phyloP scores from a whole-genome alignment of 2,113 vertebrate species.

The Osmerus mordax region DNA sequence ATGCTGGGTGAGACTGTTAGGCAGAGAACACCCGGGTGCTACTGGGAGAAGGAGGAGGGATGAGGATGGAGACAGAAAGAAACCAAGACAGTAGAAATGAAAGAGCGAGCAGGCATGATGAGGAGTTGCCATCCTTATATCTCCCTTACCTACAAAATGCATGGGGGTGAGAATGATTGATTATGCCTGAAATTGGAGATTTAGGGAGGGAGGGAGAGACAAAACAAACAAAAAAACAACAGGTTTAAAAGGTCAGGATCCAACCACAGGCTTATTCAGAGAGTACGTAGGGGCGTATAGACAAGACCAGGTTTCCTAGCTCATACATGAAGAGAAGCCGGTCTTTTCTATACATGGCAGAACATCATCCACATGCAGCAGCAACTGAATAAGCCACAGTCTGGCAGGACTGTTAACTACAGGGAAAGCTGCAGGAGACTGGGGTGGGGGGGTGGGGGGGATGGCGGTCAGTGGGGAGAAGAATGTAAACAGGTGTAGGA shows the following conservation, averaged over 20 bases:
- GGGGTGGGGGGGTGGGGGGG: too few relatives aligned
- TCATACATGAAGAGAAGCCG: slow-evolving; percentile 27
- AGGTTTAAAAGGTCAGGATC: slow-evolving; percentile 65
- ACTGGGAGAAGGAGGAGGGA: too few relatives aligned
- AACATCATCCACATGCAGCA: too few relatives aligned
- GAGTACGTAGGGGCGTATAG: slow-evolving; percentile 14
- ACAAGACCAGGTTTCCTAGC: background rate
- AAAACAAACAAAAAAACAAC: slow-evolving; percentile 56
- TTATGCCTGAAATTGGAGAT: slow-evolving; percentile 88
- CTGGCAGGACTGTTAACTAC: too few relatives aligned
- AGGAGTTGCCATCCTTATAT: slow-evolving; percentile 56
- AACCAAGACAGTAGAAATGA: too few relatives aligned
- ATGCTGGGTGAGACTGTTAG: too few relatives aligned
- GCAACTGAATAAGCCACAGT: too few relatives aligned
- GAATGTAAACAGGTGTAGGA: too few relatives aligned
- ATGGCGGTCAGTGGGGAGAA: too few relatives aligned
- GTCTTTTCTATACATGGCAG: background rate
- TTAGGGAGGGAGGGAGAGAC: slow-evolving; percentile 70
- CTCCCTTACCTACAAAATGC: slow-evolving; percentile 96
- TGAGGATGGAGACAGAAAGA: too few relatives aligned
- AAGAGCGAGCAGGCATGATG: background rate
- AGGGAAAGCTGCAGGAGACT: too few relatives aligned
- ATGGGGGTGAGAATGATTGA: slow-evolving; percentile 89
- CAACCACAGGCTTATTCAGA: slow-evolving; percentile 32
- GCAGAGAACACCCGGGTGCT: too few relatives aligned